Percentiles rank a stretch among this genome's conserved stretches.
These are phyloP conservation scores for Drosophila pandora DNA, from an alignment of 1,140 invertebrate species.

Conservation along the genomic window DNA sequence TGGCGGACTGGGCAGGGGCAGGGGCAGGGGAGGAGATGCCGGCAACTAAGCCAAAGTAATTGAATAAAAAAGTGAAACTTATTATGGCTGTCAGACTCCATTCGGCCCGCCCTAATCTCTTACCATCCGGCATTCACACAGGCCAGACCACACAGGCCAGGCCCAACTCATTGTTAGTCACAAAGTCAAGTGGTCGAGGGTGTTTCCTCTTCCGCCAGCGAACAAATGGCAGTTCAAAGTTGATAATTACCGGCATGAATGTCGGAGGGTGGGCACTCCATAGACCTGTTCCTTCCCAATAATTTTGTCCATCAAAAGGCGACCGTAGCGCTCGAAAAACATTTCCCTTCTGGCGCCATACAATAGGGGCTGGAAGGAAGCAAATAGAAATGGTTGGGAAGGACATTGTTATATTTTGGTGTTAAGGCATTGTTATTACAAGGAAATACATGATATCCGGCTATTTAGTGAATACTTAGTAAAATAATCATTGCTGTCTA, in stretches of 20 bases:
- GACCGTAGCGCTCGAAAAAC: constrained; percentile 87
- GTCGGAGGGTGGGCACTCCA: constrained; percentile 85
- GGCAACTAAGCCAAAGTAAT: constrained; percentile 70
- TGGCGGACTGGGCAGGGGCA: constrained; percentile 35
- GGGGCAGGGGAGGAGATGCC: no score
- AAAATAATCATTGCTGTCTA: not conserved
- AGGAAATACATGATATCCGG: not conserved
- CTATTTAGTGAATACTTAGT: not conserved
- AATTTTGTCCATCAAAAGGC: constrained; percentile 86
- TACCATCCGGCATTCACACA: constrained; percentile 23
- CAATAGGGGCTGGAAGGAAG: constrained; percentile 62
- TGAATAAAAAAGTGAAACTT: constrained; percentile 74
- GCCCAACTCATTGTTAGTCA: constrained; percentile 14
- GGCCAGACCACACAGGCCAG: not conserved
- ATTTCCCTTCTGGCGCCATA: constrained; percentile 84
- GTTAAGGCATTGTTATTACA: not conserved
- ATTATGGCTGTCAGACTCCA: constrained; percentile 59
- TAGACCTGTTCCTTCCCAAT: constrained; percentile 84
- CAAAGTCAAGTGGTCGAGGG: constrained; percentile 27
- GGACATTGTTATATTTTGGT: not conserved
- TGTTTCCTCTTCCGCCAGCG: constrained; percentile 6
- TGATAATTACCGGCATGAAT: constrained; percentile 85
- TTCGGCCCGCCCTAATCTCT: constrained; percentile 26
- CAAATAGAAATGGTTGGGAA: not conserved
- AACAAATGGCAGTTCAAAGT: constrained; percentile 23